These are phyloP conservation scores for Trisateles emortualis DNA, from an alignment of 2,888 invertebrate species.

Conservation along the genomic window DNA sequence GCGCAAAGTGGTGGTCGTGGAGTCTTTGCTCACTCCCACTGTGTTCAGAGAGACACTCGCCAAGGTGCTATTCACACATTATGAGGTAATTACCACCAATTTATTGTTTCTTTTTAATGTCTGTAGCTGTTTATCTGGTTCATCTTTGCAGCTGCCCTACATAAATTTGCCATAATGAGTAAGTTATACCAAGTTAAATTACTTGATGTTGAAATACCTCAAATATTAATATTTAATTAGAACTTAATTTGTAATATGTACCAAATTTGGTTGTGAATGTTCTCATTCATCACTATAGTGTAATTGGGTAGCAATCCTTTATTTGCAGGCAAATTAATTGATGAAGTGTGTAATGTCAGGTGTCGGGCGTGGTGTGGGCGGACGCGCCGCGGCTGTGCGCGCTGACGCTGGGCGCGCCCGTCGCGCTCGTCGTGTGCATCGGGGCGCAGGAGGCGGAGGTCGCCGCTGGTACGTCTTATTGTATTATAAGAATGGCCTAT, in stretches of 20 bases:
- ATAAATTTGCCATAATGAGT: too few relatives aligned
- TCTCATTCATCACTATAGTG: too few relatives aligned
- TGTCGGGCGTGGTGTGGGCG: constrained; percentile 91
- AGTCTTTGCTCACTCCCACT: constrained; percentile 95
- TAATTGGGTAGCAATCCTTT: too few relatives aligned
- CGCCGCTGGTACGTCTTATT: constrained; percentile 60
- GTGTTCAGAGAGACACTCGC: constrained; percentile 95
- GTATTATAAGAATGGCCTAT: too few relatives aligned
- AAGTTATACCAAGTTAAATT: too few relatives aligned
- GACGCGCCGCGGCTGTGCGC: constrained; percentile 95
- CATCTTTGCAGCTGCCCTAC: too few relatives aligned
- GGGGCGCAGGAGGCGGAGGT: constrained; percentile 94
- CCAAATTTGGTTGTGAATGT: too few relatives aligned
- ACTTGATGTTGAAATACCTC: too few relatives aligned
- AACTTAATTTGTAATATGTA: too few relatives aligned
- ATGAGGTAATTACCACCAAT: constrained; percentile 89
- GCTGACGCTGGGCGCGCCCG: constrained; percentile 91
- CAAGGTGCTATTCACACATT: constrained; percentile 96
- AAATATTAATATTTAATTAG: too few relatives aligned
- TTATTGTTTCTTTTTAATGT: too few relatives aligned
- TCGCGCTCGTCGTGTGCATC: constrained; percentile 94
- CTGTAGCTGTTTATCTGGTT: too few relatives aligned
- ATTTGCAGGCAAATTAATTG: not conserved
- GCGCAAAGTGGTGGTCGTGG: constrained; percentile 95
- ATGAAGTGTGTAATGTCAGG: constrained; percentile 68